These are phyloP conservation scores for Agrotis exclamationis DNA, from an alignment of 2,888 invertebrate genomes.

Conservation along the genomic window DNA sequence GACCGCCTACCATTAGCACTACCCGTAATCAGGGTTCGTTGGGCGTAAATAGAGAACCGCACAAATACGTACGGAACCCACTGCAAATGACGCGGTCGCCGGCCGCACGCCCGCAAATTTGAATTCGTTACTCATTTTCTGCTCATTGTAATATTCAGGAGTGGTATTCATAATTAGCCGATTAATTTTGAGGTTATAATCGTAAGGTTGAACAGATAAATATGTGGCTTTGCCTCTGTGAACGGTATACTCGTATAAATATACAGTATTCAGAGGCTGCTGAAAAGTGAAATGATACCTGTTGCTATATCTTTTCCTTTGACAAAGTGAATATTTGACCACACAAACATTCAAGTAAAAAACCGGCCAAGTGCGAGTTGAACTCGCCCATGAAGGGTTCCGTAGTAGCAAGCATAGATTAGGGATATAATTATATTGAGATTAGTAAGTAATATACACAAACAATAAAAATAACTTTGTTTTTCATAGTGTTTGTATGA, in stretches of 20 bases:
- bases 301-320: neutral
- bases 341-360: neutral
- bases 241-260: too few relatives aligned
- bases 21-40: constrained; percentile 66
- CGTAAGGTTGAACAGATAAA: neutral
- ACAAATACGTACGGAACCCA: constrained; percentile 63
- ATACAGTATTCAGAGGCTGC: too few relatives aligned
- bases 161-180: constrained; percentile 47
- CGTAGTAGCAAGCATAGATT: too few relatives aligned
- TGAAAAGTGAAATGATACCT: too few relatives aligned
- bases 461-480: too few relatives aligned
- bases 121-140: constrained; percentile 69
- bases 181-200: constrained; percentile 39
- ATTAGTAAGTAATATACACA: too few relatives aligned
- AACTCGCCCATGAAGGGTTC: too few relatives aligned
- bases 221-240: neutral
- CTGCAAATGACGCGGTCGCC: constrained; percentile 72
- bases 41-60: constrained; percentile 66
- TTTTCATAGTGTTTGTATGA: too few relatives aligned
- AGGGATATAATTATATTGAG: too few relatives aligned
- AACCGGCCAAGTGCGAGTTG: too few relatives aligned
- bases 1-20: constrained; percentile 58
- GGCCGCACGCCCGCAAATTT: constrained; percentile 70
- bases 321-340: neutral
- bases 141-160: constrained; percentile 58